Evolutionary conservation across 1,140 invertebrate genomes (phyloP).

Genomic region (Drosophila navojoa): DNA sequence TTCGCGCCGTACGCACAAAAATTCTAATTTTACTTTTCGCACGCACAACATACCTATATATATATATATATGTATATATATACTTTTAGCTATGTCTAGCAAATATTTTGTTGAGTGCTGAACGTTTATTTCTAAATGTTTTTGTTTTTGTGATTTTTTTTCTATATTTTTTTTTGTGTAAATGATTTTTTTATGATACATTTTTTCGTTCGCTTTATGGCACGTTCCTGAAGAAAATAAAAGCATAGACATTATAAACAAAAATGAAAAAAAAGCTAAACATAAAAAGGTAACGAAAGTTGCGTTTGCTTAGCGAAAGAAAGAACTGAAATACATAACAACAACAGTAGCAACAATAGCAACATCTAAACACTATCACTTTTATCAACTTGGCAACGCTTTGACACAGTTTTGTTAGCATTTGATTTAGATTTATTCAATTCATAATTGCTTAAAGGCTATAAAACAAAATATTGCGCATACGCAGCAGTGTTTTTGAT

Average conservation of each 20-base stretch:
- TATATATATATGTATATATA: not conserved
- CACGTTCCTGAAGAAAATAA: conserved; percentile 57
- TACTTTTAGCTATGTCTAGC: conserved; percentile 23
- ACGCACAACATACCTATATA: conserved; percentile 45
- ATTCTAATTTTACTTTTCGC: conserved; percentile 79
- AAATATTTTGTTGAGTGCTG: conserved; percentile 41
- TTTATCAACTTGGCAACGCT: conserved; percentile 36
- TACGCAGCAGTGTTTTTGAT: conserved; percentile 20
- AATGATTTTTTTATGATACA: conserved; percentile 11
- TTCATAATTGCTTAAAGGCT: not conserved
- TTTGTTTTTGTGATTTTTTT: conserved; percentile 47
- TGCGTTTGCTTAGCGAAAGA: conserved; percentile 32
- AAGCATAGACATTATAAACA: conserved; percentile 36
- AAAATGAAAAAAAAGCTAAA: conserved; percentile 22
- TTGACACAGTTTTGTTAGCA: conserved; percentile 37
- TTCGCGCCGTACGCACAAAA: conserved; percentile 76
- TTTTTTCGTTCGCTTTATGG: conserved; percentile 30
- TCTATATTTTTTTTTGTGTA: conserved; percentile 14
- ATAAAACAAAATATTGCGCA: conserved; percentile 18
- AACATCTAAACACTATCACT: conserved; percentile 51
- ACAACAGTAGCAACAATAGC: conserved; percentile 12
- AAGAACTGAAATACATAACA: conserved; percentile 32
- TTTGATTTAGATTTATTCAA: conserved; percentile 4
- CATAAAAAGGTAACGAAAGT: conserved; percentile 50
- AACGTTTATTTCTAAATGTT: conserved; percentile 49